Base-by-base conservation (phyloP, 92 coral and sea anemone genomes). In the Porites divaricata region DNA sequence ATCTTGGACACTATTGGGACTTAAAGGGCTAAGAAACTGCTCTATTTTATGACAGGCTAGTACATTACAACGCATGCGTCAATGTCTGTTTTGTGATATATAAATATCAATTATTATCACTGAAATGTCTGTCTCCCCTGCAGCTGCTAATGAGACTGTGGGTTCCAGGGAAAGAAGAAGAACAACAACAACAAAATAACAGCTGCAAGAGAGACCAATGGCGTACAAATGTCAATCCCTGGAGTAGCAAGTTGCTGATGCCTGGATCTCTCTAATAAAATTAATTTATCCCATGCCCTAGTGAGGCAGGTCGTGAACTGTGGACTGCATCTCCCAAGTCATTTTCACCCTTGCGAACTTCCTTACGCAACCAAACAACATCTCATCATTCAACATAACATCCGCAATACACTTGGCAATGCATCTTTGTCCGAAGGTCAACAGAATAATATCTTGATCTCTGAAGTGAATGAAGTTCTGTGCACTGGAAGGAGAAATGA, bases 81-180 rank as follows among this genome's bases (percentile, higher is more conserved):
- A 48, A 48, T n/a, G 25, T 49, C 10, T 71, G 45, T 71, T 28
- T 69, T 69, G 52, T 41, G 73, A 28, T 69, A 69, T 54, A 19
- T 14, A 69, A 69, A 69, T 69, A 69, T 69, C 73, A 69, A 69
- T 52, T 69, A 69, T 52, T 69, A 12, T 28, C 19, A 25, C 71
- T 67, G 16, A 54, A 11, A 35, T 35, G 45, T 35, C 16, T 1
- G 15, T 28, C 49, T 28, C 21, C 73, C 9, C 21, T 15, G 73
- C 19, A 69, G 48, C 51, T 69, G 73, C 15, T 35, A 15, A 15
- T 11, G 12, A 15, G 16, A 11, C 13, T 54, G 59, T 11, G 59
- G 12, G 59, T 9, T 54, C 59, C 12, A 2, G 59, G 14, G 12
- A 9, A 54, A 54, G 7, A 35, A 35, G 4, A 35, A 35, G 45